Percentiles rank a stretch among this genome's conserved stretches.
These are phyloP conservation scores for Cephus pulcher DNA, from an alignment of 2,888 invertebrate species.

Conservation along the genomic window DNA sequence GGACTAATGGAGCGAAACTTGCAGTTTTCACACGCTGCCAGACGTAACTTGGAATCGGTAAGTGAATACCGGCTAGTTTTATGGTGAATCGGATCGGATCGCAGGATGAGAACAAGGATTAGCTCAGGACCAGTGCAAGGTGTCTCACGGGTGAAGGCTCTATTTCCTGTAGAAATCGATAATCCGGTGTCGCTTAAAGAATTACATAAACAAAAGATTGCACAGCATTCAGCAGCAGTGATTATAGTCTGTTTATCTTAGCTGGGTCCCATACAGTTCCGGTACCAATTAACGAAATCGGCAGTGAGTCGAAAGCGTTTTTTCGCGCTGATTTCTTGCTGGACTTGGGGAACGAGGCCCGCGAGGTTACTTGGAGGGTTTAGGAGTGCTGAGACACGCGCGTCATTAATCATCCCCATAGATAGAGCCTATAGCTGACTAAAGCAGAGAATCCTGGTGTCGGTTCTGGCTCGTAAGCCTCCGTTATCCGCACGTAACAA, in stretches of 20 bases:
- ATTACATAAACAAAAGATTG: constrained; percentile 47
- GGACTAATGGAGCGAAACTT: constrained; percentile 52
- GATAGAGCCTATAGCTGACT: constrained; percentile 24
- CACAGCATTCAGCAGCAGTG: neutral
- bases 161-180: constrained; percentile 20
- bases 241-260: neutral
- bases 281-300: neutral
- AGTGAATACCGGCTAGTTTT: neutral
- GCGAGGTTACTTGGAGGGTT: constrained; percentile 7
- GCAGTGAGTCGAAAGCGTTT: constrained; percentile 17
- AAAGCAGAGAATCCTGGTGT: constrained; percentile 9
- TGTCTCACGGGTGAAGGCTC: constrained; percentile 5
- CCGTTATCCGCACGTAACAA: constrained; percentile 21
- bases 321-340: constrained; percentile 16
- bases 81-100: constrained; percentile 9
- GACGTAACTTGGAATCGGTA: constrained; percentile 23
- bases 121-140: neutral
- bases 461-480: constrained; percentile 18
- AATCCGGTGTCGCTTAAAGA: constrained; percentile 45
- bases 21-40: constrained; percentile 55
- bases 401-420: constrained; percentile 50
- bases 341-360: constrained; percentile 12
- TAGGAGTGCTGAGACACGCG: constrained; percentile 5
- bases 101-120: neutral
- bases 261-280: neutral